Conservation (phyloP, 2,113 vertebrate species). For the Phoxinus phoxinus region DNA sequence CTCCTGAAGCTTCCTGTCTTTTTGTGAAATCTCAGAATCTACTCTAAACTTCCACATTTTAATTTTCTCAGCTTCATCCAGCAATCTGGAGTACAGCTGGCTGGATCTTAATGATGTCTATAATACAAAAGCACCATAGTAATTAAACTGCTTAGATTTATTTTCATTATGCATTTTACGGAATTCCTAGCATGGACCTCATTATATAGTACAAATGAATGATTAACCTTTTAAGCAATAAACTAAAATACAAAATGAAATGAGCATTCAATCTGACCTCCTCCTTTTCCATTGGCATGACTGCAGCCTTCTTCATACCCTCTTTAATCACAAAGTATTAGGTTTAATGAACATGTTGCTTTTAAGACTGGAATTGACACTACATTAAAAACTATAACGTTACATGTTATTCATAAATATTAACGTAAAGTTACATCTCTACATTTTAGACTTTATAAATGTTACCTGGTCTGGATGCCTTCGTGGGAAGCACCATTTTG, state of each 20-base stretch:
- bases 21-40: constrained; percentile 83
- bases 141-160: not conserved
- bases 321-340: constrained; percentile 56
- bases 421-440: not conserved
- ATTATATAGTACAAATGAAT: not conserved
- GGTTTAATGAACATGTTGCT: not conserved
- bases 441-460: not conserved
- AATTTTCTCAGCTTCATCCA: constrained; percentile 92
- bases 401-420: not conserved
- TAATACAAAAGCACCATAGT: constrained; percentile 9
- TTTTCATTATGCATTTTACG: constrained; percentile 1
- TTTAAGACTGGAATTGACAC: not conserved
- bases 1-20: constrained; percentile 87
- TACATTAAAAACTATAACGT: not conserved
- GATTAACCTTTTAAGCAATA: not conserved
- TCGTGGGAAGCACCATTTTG: constrained; percentile 61
- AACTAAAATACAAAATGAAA: not conserved
- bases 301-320: constrained; percentile 67
- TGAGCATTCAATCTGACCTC: constrained; percentile 57
- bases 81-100: constrained; percentile 86
- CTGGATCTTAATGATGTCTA: constrained; percentile 71
- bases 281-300: constrained; percentile 72
- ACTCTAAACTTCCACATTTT: constrained; percentile 86
- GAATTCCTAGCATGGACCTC: not conserved
- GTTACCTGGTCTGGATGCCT: constrained; percentile 69